Base-by-base conservation (phyloP, 2,888 invertebrate genomes). In the Rhogogaster chlorosoma region DNA sequence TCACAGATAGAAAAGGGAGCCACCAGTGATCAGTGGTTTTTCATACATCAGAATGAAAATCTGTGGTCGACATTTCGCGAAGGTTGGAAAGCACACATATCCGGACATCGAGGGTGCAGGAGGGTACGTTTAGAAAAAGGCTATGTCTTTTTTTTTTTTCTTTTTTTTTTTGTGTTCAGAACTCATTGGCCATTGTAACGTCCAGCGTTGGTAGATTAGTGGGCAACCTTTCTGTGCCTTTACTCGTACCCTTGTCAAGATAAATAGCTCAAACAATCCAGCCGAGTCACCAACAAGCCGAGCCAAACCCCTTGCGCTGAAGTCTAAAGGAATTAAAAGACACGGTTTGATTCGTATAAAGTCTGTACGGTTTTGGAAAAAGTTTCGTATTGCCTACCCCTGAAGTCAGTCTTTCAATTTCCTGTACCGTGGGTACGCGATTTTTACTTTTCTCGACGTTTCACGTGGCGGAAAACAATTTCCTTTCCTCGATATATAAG, bases 241-340 rank as follows among this genome's bases (percentile, higher is more conserved):
- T 77, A 26, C 77, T 77, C 53, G 42, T 53, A 77, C 77, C 77
- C 77, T 77, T 77, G 77, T 77, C 77, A 77, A 77, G 49, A 49
- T 53, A 77, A 77, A 77, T 77, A 49, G 49, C 49, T 32, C 18
- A 38, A 77, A 49, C 77, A 77, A 77, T 77, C 32, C 49, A 77
- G 49, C 77, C 45, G 49, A 45, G 77, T 77, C 49, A 26, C 49
- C 77, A 53, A 49, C 77, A 77, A 77, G 77, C 42, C 77, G 32
- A 18, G 36, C 36, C 0, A 70, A 70, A n/a, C n/a, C 36, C 36
- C 36, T 70, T 5, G 32, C 36, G 70, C 32, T 22, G 15, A 73
- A 73, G 42, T 73, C 73, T 42, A 12, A 73, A 38, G n/a, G 38
- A 73, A 73, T 73, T 73, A 42, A 73, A 73, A 73, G 36, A 70